These are phyloP conservation scores for Astropecten irregularis DNA, from an alignment of 53 echinoderm and acorn worm species.

Conservation along the genomic window DNA sequence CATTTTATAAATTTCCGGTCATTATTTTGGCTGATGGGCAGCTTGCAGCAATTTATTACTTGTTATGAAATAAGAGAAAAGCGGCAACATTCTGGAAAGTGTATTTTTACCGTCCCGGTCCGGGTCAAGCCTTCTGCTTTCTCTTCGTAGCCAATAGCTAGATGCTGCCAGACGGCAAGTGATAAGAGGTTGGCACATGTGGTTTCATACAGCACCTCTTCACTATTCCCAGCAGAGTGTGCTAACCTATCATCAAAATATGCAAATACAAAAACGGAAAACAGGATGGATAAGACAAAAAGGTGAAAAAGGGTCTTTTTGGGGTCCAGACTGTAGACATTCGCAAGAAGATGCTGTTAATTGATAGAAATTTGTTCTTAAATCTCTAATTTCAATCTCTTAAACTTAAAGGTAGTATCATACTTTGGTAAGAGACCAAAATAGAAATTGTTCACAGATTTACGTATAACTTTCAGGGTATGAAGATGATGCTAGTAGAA, in stretches of 20 bases:
- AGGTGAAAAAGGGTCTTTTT: neutral
- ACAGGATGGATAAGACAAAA: neutral
- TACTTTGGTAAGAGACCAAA: no score
- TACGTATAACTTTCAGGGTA: no score
- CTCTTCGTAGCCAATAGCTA: slow-evolving; percentile 79
- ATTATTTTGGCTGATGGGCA: no score
- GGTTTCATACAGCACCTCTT: slow-evolving; percentile 56
- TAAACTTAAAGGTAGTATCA: no score
- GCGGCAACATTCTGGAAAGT: no score
- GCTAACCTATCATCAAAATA: neutral
- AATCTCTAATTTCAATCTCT: no score
- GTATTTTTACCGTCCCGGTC: slow-evolving; percentile 70
- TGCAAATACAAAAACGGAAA: neutral
- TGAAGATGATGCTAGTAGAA: no score
- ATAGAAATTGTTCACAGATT: no score
- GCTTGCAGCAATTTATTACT: no score
- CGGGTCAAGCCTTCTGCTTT: slow-evolving; percentile 59
- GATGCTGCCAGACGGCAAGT: slow-evolving; percentile 78
- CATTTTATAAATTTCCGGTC: no score
- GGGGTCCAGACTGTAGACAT: neutral
- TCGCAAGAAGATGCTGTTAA: neutral
- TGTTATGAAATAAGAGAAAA: no score
- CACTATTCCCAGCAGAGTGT: neutral
- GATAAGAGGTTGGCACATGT: slow-evolving; percentile 66
- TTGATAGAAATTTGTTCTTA: no score